Evolutionary conservation across 2,797 vertebrate species (phyloP), one percentile per base, ranked within the genome.

Genomic region (Gallirallus australis): DNA sequence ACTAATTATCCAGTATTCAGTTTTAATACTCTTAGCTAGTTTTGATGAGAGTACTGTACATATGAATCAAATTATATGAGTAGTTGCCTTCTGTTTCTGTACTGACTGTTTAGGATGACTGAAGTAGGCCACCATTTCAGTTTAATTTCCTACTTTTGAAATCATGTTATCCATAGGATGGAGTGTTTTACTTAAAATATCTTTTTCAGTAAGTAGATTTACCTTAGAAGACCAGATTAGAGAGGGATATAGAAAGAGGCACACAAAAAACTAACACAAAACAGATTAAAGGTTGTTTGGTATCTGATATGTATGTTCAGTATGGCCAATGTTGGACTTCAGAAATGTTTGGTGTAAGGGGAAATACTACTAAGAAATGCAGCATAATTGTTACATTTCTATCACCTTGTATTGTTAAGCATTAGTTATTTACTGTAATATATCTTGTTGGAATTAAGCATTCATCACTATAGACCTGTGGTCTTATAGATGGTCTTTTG

Each of bases 21-120:
- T 72, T 93, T 33, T 83, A 91, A 92, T 82, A 85, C n/a, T 88
- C 75, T 63, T 54, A 68, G 54, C 19, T 77, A 8, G 50, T 93
- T 90, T 88, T 73, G 56, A 60, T 90, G 42, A 94, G 30, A 64
- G 33, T 30, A 23, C 12, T 94, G 21, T 85, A 48, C 93, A 90
- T 96, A 86, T 85, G 93, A 95, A 94, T 81, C 31, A 80, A 90
- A 97, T 98, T 95, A 95, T 59, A 77, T 42, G 54, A 95, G 42
- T 48, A 70, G 33, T 45, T 89, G 54, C 75, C 83, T 95, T 97
- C 91, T 93, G 65, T 77, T 65, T 95, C 50, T 82, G 31, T 73
- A 45, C 19, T 42, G 79, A 47, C 89, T 90, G 35, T 71, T 90
- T 66, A 72, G 37, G 37, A 70, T 53, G 48, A 53, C 70, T 91